Conservation (phyloP, 2,797 vertebrate genomes). For the Lithobates sylvaticus region DNA sequence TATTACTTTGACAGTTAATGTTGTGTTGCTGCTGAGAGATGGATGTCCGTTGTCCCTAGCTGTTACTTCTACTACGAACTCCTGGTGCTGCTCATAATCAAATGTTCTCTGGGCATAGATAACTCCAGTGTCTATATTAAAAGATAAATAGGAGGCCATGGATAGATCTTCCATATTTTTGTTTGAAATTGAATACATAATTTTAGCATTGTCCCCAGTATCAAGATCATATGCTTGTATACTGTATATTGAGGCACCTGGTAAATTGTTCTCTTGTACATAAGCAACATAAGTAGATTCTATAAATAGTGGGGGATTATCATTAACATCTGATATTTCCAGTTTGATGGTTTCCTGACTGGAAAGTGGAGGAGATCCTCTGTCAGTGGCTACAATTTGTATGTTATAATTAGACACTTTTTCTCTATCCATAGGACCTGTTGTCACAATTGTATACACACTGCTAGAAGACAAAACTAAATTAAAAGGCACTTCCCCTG, state of each 20-base stretch:
- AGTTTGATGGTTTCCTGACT: constrained; percentile 77
- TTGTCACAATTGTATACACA: constrained; percentile 75
- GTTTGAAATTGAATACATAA: constrained; percentile 74
- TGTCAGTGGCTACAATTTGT: constrained; percentile 74
- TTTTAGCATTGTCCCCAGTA: constrained; percentile 62
- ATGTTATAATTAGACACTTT: constrained; percentile 72
- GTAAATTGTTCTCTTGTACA: constrained; percentile 45
- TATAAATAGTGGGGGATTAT: constrained; percentile 76
- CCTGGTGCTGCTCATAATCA: constrained; percentile 57
- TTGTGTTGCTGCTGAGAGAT: constrained; percentile 43
- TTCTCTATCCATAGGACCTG: constrained; percentile 71
- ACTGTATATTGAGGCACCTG: constrained; percentile 40
- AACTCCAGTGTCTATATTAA: constrained; percentile 75
- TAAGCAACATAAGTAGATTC: constrained; percentile 30
- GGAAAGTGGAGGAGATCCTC: constrained; percentile 75
- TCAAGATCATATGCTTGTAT: constrained; percentile 43
- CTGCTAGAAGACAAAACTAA: constrained; percentile 74
- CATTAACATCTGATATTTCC: constrained; percentile 80
- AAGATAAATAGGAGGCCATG: constrained; percentile 75
- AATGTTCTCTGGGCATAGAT: constrained; percentile 69
- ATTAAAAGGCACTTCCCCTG: constrained; percentile 71
- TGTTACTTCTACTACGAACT: constrained; percentile 37
- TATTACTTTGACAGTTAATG: constrained; percentile 35
- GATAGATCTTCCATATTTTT: constrained; percentile 66
- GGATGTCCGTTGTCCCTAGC: constrained; percentile 53